A percentile compares a stretch with the other conserved stretches of the same genome.
These are phyloP conservation scores for Diplodus sargus DNA, from an alignment of 2,797 vertebrate genomes.

Conservation along the genomic window DNA sequence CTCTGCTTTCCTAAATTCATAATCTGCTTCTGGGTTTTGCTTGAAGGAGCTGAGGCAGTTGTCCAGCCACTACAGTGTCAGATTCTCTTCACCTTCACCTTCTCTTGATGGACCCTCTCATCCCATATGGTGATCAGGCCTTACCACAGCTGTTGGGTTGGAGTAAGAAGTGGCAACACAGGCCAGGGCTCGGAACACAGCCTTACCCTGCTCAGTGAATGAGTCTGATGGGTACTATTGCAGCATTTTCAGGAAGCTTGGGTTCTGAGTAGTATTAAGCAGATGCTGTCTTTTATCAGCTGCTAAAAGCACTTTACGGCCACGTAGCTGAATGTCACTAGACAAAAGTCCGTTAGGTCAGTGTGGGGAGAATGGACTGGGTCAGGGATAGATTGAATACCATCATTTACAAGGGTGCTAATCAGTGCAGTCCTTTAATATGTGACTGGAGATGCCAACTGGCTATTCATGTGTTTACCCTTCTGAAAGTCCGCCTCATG, in stretches of 20 bases:
- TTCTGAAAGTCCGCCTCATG: not conserved
- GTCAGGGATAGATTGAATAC: not conserved
- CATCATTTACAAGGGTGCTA: not conserved
- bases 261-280: not conserved
- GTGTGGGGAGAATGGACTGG: not conserved
- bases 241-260: no score
- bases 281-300: no score
- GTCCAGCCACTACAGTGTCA: no score
- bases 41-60: no score
- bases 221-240: no score
- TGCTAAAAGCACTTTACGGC: no score
- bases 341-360: no score
- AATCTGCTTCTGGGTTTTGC: no score
- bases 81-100: no score
- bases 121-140: not conserved
- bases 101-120: not conserved
- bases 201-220: not conserved
- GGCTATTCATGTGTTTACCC: not conserved
- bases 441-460: not conserved
- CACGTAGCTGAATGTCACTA: no score
- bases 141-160: not conserved
- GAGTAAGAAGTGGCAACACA: not conserved
- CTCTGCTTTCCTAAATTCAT: no score
- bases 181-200: not conserved
- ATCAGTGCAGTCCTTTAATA: not conserved